Evolutionary conservation across 1,140 invertebrate genomes (phyloP), one percentile per base, ranked within the genome.

Genomic region (Halesus radiatus): DNA sequence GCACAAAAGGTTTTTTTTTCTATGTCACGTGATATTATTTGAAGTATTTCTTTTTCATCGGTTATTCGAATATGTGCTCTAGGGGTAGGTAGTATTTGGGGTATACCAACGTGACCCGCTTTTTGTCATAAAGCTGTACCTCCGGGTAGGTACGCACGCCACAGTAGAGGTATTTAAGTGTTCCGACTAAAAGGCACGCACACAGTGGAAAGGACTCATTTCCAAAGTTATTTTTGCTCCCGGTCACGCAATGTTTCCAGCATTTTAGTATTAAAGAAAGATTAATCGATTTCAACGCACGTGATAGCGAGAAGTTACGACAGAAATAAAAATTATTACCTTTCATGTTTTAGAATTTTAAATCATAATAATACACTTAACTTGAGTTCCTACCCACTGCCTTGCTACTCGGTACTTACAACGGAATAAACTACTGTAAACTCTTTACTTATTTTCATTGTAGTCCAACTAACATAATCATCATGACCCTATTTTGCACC

Each of bases 1-100:
- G 16, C 13, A 66, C 62, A 66, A 66, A 29, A 66, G 62, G n/a
- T 66, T 66, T 66, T 66, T 66, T 66, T 66, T 66, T 66, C 29
- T 66, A 45, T 66, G 62, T 32, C 62, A 66, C 32, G 62, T 37
- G 62, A 66, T 66, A 66, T 66, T 66, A 26, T 64, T 4, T 45
- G 37, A 45, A 45, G 37, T 13, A 13, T 45, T 45, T 0, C 1
- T 13, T 45, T 45, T 13, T 13, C 37, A 13, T 45, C 8, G 37
- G 37, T 10, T 45, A 13, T 45, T 13, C 37, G 10, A 45, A 45
- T 45, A 32, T 2, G 62, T 66, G 8, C 29, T 26, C 26, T 6
- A 5, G 29, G n/a, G 62, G 62, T 66, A 29, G 62, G 62, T 66
- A 29, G 62, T n/a, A 26, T 26, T 37, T n/a, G 8, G 37, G 37